Conservation (phyloP, 2,113 vertebrate species). For the Blennius ocellaris region DNA sequence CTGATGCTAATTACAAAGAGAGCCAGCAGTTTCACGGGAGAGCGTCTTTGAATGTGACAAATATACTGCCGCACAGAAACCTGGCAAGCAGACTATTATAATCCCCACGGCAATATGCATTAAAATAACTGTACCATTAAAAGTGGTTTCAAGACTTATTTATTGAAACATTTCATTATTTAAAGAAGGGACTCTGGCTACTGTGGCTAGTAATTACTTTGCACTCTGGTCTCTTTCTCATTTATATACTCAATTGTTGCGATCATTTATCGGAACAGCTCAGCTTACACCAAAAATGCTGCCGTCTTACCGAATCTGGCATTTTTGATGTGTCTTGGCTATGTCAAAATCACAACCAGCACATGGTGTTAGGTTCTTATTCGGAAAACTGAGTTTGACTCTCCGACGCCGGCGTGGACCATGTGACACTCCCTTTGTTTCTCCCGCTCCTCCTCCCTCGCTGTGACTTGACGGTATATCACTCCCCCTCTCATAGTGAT, state of each 20-base stretch:
- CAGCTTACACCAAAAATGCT: slow-evolving; percentile 9
- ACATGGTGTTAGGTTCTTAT: slow-evolving; percentile 20
- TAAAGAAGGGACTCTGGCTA: slow-evolving; percentile 34
- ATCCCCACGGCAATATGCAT: slow-evolving; percentile 34
- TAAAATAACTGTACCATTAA: slow-evolving; percentile 34
- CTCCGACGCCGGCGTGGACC: background rate
- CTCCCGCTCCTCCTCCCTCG: background rate
- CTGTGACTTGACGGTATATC: slow-evolving; percentile 33
- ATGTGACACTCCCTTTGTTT: background rate
- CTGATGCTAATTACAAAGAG: slow-evolving; percentile 47
- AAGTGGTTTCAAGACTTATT: slow-evolving; percentile 49
- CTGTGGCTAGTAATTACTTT: slow-evolving; percentile 64
- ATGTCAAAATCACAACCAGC: slow-evolving; percentile 3
- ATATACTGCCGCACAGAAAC: slow-evolving; percentile 39
- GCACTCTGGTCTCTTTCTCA: slow-evolving; percentile 49
- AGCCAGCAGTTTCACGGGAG: slow-evolving; percentile 26
- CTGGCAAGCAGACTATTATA: slow-evolving; percentile 25
- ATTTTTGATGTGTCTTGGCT: slow-evolving; percentile 1
- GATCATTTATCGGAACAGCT: slow-evolving; percentile 47
- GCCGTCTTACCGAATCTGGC: slow-evolving; percentile 8
- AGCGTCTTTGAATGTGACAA: slow-evolving; percentile 37
- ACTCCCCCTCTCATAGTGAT: slow-evolving; percentile 22
- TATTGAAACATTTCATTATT: slow-evolving; percentile 62
- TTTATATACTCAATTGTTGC: slow-evolving; percentile 62
- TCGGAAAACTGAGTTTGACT: slow-evolving; percentile 52